Evolutionary conservation across 2,797 vertebrate species (phyloP), one percentile per base, ranked within the genome.

Genomic region (Glyptemys insculpta): DNA sequence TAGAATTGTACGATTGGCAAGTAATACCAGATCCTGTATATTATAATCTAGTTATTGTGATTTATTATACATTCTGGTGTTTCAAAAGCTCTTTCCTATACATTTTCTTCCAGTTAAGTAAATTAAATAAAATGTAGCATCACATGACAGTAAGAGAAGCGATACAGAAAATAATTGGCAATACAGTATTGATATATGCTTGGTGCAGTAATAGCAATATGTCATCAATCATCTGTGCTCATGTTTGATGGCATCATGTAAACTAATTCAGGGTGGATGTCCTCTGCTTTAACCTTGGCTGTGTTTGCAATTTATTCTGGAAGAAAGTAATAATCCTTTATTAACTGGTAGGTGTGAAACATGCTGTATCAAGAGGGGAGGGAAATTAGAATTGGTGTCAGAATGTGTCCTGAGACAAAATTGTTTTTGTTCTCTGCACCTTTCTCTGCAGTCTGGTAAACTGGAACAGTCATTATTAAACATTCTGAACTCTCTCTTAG

Each of bases 121-220:
- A 97, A 97, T 96, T 95, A 6, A 37, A 90, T 95, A 85, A 95
- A 96, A 95, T 57, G 80, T 82, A 78, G 86, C 88, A 94, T 83
- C 97, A 92, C 84, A 88, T 62, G 85, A 93, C 94, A 89, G 85
- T 79, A 76, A 92, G 87, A 93, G 93, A 95, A 91, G 86, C 79
- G 91, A 92, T 97, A 91, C 82, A 92, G 95, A 93, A 87, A 95
- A 93, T 97, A 93, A 97, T 85, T 96, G 86, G 18, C 84, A 1
- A 59, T 87, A 52, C 37, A 79, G 85, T 97, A 95, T 95, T 98
- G 97, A 98, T 95, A 96, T 95, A 97, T 96, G 91, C 44, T 80
- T 47, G 52, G 47, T 86, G 81, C 62, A 65, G 53, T 18, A 65
- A 83, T 29, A 74, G 85, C 93, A 95, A 92, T 89, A 82, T 62